Base-by-base conservation (phyloP, 2,797 vertebrate species). In the Leptoclinus maculatus region DNA sequence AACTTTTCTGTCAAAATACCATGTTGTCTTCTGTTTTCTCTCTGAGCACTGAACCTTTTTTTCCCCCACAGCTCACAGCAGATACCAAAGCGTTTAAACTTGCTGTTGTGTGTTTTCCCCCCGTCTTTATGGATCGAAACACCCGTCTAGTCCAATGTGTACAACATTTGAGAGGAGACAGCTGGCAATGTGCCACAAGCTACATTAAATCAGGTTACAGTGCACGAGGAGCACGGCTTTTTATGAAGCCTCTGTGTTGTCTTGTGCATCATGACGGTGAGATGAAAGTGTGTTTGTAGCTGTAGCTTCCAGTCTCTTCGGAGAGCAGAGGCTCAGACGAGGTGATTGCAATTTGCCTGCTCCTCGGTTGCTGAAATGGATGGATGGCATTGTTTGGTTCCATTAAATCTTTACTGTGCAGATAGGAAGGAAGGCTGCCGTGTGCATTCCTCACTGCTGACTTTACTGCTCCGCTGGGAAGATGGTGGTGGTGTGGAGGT, bases 341-440 rank as follows among this genome's bases (percentile, higher is more conserved):
- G 76, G 29, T 60, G 85, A 88, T 72, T 80, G 58, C 81, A 88
- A 86, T 88, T 87, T 78, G 79, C 80, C 74, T 39, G 71, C 88
- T 76, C 71, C 86, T 80, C 77, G 53, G 74, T 66, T 54, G 83
- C 83, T 78, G 74, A 70, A 85, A 78, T 66, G 87, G 83, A 89
- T 76, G 83, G 86, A 85, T 79, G 87, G 71, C 67, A 27, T 39
- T 85, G 78, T 89, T 88, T 83, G 80, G 80, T 79, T 85, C 86
- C 83, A 89, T 91, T 87, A 86, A 78, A 88, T 82, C 82, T 87
- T 89, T 85, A 89, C 85, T 62, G 88, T 63, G 69, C 74, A 16
- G 62, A 76, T 77, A 71, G 72, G 67, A 59, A 81, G 73, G 71
- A 23, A 62, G 74, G 71, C 43, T 63, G 70, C 70, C 2, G 2